Percentiles rank a stretch among this genome's conserved stretches.
Evolutionary conservation across 1,140 invertebrate species (phyloP).

Genomic region (Bombus polaris): DNA sequence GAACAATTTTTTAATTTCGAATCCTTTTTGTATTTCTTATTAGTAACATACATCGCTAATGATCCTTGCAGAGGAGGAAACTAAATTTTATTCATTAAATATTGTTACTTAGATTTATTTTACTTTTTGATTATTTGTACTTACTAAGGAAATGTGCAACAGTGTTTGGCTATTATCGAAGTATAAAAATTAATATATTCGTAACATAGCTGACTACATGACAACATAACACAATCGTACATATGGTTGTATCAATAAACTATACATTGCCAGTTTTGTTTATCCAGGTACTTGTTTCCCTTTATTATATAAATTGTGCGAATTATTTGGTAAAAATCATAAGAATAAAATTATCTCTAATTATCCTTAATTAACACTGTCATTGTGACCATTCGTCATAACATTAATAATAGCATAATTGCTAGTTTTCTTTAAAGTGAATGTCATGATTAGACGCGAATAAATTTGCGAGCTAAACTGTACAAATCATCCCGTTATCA

Average conservation of each 20-base stretch:
- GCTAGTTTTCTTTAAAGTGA: neutral
- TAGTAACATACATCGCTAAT: no score
- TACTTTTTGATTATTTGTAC: no score
- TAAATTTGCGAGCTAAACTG: neutral
- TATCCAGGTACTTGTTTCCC: neutral
- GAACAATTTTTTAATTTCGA: no score
- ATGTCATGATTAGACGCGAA: constrained; percentile 1
- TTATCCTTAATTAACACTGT: neutral
- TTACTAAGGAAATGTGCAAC: no score
- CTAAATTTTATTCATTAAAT: no score
- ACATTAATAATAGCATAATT: neutral
- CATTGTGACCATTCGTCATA: neutral
- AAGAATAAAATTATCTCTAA: neutral
- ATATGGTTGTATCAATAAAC: neutral
- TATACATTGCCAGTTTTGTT: neutral
- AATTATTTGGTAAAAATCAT: neutral
- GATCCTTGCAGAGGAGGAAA: no score
- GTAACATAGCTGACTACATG: fast-evolving
- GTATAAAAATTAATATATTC: no score
- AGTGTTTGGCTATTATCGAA: no score
- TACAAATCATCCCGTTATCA: constrained; percentile 6
- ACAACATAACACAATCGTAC: no score
- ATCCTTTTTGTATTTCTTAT: no score
- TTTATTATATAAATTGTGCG: neutral
- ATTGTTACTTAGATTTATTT: no score